A percentile compares a stretch with the other conserved stretches of the same genome.
Conservation (phyloP, 35 echinoderm and acorn worm species). For the Ptychodera flava region DNA sequence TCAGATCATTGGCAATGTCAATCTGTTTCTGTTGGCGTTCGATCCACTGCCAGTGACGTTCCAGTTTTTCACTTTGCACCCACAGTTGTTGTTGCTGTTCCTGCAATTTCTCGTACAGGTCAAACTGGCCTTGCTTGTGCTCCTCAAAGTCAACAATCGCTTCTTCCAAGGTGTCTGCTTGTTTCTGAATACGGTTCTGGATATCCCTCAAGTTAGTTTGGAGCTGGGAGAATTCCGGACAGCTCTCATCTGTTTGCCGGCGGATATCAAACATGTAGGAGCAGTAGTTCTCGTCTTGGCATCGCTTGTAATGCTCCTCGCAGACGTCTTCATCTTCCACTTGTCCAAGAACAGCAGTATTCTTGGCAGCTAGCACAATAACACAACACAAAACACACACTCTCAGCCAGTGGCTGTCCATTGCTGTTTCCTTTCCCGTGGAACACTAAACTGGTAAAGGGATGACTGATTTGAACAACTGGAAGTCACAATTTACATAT, state of each 20-base stretch:
- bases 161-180: neutral
- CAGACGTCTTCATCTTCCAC: neutral
- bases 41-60: neutral
- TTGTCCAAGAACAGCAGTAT: too few species aligned
- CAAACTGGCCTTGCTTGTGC: neutral
- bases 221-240: neutral
- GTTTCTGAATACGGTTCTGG: neutral
- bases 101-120: neutral
- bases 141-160: neutral
- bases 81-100: neutral
- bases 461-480: too few species aligned
- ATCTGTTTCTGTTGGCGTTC: neutral
- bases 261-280: neutral
- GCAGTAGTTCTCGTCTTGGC: neutral
- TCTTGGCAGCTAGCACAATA: too few species aligned
- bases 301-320: neutral
- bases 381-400: too few species aligned
- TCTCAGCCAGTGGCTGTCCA: too few species aligned
- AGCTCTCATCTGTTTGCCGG: neutral
- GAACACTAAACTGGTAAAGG: too few species aligned
- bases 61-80: neutral
- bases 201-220: neutral
- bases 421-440: too few species aligned
- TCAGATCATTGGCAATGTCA: neutral
- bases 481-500: too few species aligned